Evolutionary conservation across 1,140 invertebrate species (phyloP).

Genomic region (Mactra quadrangularis): DNA sequence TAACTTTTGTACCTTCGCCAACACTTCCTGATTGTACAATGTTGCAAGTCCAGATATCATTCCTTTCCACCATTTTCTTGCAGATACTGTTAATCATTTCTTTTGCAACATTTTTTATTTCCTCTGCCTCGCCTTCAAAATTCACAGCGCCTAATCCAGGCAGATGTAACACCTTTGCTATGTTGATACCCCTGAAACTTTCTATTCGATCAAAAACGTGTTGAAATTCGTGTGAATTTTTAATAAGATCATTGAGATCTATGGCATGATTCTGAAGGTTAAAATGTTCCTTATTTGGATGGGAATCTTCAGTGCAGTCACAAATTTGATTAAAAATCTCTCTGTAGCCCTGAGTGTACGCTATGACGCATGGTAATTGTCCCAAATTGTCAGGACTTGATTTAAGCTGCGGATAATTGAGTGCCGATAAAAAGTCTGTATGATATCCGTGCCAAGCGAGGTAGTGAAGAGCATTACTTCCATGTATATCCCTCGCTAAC

Average conservation of each 20-base stretch:
- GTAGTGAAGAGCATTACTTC: slow-evolving; percentile 18
- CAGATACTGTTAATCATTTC: slow-evolving; percentile 8
- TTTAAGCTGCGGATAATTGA: neutral
- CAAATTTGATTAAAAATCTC: slow-evolving; percentile 12
- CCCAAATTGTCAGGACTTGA: neutral
- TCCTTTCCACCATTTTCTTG: neutral
- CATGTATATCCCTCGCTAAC: neutral
- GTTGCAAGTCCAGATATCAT: slow-evolving; percentile 12
- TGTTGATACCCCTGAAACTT: neutral
- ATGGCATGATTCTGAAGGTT: neutral
- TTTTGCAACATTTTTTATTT: slow-evolving; percentile 7
- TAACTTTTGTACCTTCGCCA: slow-evolving; percentile 37
- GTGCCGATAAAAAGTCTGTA: neutral
- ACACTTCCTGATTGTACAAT: slow-evolving; percentile 31
- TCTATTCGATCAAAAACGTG: neutral
- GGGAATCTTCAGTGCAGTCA: neutral
- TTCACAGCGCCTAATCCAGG: slow-evolving; percentile 7
- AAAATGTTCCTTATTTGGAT: slow-evolving; percentile 4
- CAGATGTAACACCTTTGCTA: neutral
- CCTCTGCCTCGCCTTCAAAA: slow-evolving; percentile 6
- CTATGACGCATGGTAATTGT: slow-evolving; percentile 12
- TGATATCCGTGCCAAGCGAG: slow-evolving; percentile 22
- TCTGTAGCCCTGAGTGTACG: slow-evolving; percentile 6
- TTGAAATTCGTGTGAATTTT: neutral
- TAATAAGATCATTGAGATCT: neutral